Conservation (phyloP, 2,797 vertebrate genomes). For the Cynopterus sphinx region DNA sequence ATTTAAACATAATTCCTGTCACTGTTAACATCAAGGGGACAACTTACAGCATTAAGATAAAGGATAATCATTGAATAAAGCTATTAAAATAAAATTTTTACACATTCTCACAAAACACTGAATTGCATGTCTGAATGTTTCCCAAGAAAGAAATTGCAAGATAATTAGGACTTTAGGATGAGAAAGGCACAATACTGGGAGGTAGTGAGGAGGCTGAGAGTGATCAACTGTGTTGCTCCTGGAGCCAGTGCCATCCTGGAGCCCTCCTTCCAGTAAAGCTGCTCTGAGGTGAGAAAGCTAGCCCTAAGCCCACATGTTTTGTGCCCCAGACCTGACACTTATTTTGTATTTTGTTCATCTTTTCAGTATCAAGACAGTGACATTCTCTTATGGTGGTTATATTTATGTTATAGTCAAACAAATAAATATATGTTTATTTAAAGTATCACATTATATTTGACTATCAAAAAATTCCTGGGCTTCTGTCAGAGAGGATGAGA, state of each 20-base stretch:
- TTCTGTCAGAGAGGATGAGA: background rate
- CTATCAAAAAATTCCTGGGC: background rate
- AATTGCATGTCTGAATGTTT: constrained; percentile 12
- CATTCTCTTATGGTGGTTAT: background rate
- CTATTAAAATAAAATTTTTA: constrained; percentile 47
- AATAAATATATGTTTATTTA: background rate
- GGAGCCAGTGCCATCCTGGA: rapidly evolving
- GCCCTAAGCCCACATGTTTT: background rate
- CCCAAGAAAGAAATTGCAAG: background rate
- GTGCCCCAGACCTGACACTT: no score
- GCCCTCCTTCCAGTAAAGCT: no score
- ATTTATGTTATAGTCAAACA: background rate
- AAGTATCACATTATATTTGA: constrained; percentile 33
- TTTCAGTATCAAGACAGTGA: background rate
- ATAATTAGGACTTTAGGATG: background rate
- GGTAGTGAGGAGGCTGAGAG: background rate
- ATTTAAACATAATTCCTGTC: constrained; percentile 66
- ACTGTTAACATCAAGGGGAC: constrained; percentile 54
- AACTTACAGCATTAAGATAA: constrained; percentile 73
- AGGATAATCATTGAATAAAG: constrained; percentile 63
- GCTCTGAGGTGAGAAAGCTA: background rate
- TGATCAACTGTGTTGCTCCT: background rate
- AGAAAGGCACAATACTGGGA: background rate
- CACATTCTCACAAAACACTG: constrained; percentile 29
- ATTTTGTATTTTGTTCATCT: background rate